Conservation (phyloP, 2,888 invertebrate genomes). For the Poecilus cupreus region DNA sequence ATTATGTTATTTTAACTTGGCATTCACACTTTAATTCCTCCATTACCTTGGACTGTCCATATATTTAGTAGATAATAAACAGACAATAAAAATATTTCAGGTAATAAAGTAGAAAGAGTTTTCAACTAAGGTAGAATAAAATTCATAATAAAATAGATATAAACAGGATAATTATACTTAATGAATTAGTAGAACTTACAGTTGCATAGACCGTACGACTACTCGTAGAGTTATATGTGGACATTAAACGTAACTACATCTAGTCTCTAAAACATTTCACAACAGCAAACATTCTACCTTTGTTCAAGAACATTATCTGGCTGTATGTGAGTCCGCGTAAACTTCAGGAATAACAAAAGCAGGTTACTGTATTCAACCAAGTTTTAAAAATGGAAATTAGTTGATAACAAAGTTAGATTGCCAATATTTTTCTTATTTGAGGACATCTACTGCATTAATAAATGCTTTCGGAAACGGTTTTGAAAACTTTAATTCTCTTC, state of each 20-base stretch:
- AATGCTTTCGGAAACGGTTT: too few relatives aligned
- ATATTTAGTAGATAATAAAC: too few relatives aligned
- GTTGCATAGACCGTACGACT: neutral
- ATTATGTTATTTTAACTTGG: too few relatives aligned
- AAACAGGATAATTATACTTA: neutral
- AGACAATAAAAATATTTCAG: too few relatives aligned
- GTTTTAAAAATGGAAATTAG: constrained; percentile 28
- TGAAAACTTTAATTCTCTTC: too few relatives aligned
- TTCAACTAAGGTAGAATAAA: neutral
- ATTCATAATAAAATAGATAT: constrained; percentile 12
- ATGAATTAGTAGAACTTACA: neutral
- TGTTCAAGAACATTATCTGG: constrained; percentile 22
- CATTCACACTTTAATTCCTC: too few relatives aligned
- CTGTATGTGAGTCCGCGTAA: neutral
- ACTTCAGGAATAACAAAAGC: neutral
- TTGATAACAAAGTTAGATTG: constrained; percentile 33
- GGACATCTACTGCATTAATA: too few relatives aligned
- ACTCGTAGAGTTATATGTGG: constrained; percentile 11
- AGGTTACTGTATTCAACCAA: constrained; percentile 15
- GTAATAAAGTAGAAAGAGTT: neutral
- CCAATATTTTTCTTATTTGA: constrained; percentile 3
- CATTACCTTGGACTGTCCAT: too few relatives aligned
- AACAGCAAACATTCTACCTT: constrained; percentile 18
- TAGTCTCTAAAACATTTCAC: constrained; percentile 25
- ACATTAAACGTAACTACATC: constrained; percentile 21